phyloP scores from a whole-genome alignment of 2,888 invertebrate genomes.

The Tuberolachnus salignus region DNA sequence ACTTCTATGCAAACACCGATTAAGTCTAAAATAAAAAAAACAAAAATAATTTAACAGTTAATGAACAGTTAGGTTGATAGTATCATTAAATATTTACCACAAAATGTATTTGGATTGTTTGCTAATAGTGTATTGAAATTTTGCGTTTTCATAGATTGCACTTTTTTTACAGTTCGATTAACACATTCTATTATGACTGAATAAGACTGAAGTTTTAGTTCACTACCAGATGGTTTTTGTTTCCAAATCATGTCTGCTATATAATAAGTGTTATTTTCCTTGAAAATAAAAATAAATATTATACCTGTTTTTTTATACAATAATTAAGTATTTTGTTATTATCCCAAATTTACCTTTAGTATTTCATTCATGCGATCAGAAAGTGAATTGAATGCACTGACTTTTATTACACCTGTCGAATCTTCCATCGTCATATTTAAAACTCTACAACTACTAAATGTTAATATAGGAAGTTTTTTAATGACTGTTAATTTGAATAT shows the following conservation, averaged over 20 bases:
- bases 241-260: conserved; percentile 29
- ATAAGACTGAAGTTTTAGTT: conserved; percentile 44
- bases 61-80: no score
- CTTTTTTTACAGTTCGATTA: not conserved
- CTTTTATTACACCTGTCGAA: conserved; percentile 19
- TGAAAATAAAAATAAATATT: not conserved
- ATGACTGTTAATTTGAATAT: conserved; percentile 16
- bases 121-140: conserved; percentile 29
- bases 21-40: conserved; percentile 43
- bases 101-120: conserved; percentile 31
- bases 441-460: conserved; percentile 27
- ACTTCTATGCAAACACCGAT: conserved; percentile 35
- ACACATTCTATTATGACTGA: conserved; percentile 39
- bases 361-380: conserved; percentile 3
- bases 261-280: conserved; percentile 44
- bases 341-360: conserved; percentile 25
- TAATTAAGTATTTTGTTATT: no score
- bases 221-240: not conserved
- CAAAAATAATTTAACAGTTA: not conserved
- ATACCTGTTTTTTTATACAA: not conserved
- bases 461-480: conserved; percentile 28
- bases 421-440: conserved; percentile 46
- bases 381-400: conserved; percentile 49
- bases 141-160: not conserved
- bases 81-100: conserved; percentile 17